Evolutionary conservation across 2,888 invertebrate species (phyloP), one percentile per base, ranked within the genome.

Genomic region (Biston betularia): DNA sequence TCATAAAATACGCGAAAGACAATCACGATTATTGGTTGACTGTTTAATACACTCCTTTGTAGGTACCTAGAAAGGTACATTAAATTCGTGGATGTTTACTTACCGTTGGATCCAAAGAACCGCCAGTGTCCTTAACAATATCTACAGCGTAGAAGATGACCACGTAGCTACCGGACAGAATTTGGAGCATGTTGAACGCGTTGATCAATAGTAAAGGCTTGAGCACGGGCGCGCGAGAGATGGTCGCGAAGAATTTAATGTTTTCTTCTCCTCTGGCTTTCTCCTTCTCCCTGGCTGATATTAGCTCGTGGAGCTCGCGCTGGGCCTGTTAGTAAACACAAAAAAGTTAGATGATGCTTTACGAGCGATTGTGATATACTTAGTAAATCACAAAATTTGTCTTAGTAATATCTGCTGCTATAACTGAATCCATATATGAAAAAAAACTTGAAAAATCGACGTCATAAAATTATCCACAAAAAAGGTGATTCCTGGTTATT

Each of bases 61-160:
- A 24, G 1, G 24, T 24, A 24, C 24, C 24, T 24, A 24, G 24
- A 24, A 38, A 38, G 9, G 38, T 8, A 8, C 38, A 38, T 24
- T 24, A 6, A 38, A 38, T 38, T 8, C 6, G 8, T 38, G 3
- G 38, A 38, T 9, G 38, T 38, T 38, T 38, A 44, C 87, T 88
- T 63, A 93, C 93, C 57, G 89, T 88, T 34, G 93, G 87, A 15
- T 79, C 75, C 15, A 92, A 71, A 9, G 93, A 84, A 69, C 94
- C 94, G 5, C 94, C 95, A 63, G 95, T 89, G 64, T 95, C 95
- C 8, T 94, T 88, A 9, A 97, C 93, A 64, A 97, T 96, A 76
- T 97, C 96, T 0, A 97, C 96, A 0, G 97, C 97, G 81, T 97
- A 97, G 88, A 97, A 97, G 63, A 97, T 96, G 63, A 97, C 95